Evolutionary conservation across 2,888 invertebrate species (phyloP).

Genomic region (Magallana nippona): DNA sequence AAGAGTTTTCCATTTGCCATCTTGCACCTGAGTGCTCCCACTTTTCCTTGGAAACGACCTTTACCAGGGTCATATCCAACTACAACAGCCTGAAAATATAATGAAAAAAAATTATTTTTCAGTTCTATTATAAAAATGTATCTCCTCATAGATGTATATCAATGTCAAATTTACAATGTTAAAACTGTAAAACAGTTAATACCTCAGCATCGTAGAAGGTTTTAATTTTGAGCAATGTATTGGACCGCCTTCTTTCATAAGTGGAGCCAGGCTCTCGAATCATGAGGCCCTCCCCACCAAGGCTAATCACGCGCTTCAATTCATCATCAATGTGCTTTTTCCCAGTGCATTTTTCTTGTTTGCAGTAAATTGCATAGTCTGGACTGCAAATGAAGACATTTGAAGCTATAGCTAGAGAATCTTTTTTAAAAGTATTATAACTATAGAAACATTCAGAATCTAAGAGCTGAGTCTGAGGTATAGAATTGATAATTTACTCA

Average conservation of each 20-base stretch:
- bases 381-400: constrained; percentile 55
- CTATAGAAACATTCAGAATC: background rate
- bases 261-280: constrained; percentile 74
- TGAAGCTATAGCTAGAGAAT: too few relatives aligned
- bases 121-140: background rate
- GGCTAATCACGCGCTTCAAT: constrained; percentile 69
- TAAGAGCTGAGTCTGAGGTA: background rate
- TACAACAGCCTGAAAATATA: constrained; percentile 69
- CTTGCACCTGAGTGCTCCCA: constrained; percentile 72
- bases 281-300: constrained; percentile 78
- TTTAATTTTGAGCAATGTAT: constrained; percentile 76
- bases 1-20: constrained; percentile 77
- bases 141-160: too few relatives aligned
- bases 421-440: background rate
- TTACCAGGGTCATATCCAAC: constrained; percentile 76
- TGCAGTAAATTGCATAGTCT: constrained; percentile 68
- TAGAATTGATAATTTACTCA: constrained; percentile 59
- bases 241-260: constrained; percentile 73
- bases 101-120: background rate
- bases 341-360: constrained; percentile 73
- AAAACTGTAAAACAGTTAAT: background rate
- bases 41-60: constrained; percentile 65
- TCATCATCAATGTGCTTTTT: constrained; percentile 70
- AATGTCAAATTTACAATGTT: too few relatives aligned
- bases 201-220: constrained; percentile 79